Base-by-base conservation (phyloP, 2,113 vertebrate species). In the Xenopus laevis region DNA sequence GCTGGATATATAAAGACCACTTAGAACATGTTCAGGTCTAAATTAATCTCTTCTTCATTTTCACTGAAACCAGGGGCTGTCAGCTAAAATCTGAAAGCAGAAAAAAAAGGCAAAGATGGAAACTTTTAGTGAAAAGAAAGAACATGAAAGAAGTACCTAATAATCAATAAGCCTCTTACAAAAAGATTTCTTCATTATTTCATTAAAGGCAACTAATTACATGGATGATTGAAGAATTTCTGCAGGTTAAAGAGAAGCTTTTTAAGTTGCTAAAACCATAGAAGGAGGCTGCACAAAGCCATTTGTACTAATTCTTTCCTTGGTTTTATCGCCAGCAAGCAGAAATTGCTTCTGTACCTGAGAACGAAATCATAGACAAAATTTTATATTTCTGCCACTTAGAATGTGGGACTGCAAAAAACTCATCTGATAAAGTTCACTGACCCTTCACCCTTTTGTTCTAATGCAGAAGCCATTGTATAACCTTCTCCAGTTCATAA, bases 321-420 rank as follows among this genome's bases (percentile, higher is more conserved):
- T 60, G 18, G 40, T 52, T 74, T 74, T 60, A 68, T 74, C 72
- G 15, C 44, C 11, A 18, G 7, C 33, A 74, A 60, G 15, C 58
- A 52, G 67, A 55, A 50, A n/a, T 55, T 16, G 47, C 47, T 50
- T 50, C 9, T 50, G 17, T 6, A 55, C 4, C 7, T n/a, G 17
- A 55, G 15, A 16, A 50, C 47, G 6, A 13, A 50, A 50, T 13
- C 15, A 50, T 2, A 16, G 15, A 16, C 1, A 10, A 13, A 50
- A 50, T 13, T 4, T 12, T 9, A 50, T 50, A 13, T 10, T 50
- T 50, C 15, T 40, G 33, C 33, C 33, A 40, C 33, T 40, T 40
- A 40, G 33, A 40, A 40, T 40, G 33, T 40, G 33, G 33, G 33
- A 40, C 23, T 27, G 23, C 2, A 27, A 27, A 27, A 27, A 27